A percentile compares a stretch with the other conserved stretches of the same genome.
Conservation (phyloP, 2,888 invertebrate genomes). For the Patella depressa region DNA sequence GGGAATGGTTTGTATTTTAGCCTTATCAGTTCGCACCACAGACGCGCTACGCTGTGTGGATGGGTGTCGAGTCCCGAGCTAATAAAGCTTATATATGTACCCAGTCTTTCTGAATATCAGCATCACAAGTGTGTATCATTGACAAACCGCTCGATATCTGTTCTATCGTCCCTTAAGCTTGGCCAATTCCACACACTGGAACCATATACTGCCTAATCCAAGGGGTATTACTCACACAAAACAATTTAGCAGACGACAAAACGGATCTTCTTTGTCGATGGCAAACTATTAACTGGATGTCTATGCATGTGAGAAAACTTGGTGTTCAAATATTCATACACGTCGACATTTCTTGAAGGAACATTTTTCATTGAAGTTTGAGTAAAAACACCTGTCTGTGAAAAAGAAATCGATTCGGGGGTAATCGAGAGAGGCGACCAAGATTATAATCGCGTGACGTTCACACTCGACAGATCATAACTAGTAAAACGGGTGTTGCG, state of each 20-base stretch:
- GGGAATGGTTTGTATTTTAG: too few species aligned
- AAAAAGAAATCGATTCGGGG: not conserved
- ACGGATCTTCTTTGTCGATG: too few species aligned
- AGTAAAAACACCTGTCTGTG: not conserved
- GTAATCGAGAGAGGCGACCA: not conserved
- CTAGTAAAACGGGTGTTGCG: not conserved
- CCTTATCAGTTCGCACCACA: too few species aligned
- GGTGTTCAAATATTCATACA: not conserved
- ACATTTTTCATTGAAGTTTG: not conserved
- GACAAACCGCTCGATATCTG: too few species aligned
- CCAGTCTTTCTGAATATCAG: too few species aligned
- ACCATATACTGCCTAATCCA: not conserved
- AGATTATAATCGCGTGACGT: constrained; percentile 9
- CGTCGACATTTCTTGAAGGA: not conserved
- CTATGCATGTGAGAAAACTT: not conserved
- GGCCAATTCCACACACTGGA: too few species aligned
- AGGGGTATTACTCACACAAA: constrained; percentile 7
- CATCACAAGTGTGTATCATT: too few species aligned
- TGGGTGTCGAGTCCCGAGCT: too few species aligned
- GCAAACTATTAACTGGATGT: not conserved
- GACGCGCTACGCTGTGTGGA: too few species aligned
- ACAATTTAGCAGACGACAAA: constrained; percentile 1
- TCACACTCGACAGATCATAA: constrained; percentile 10
- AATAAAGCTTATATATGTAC: too few species aligned
- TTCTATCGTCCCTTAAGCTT: too few species aligned